phyloP scores from a whole-genome alignment of 1,140 invertebrate species.

The Drosophila grimshawi region DNA sequence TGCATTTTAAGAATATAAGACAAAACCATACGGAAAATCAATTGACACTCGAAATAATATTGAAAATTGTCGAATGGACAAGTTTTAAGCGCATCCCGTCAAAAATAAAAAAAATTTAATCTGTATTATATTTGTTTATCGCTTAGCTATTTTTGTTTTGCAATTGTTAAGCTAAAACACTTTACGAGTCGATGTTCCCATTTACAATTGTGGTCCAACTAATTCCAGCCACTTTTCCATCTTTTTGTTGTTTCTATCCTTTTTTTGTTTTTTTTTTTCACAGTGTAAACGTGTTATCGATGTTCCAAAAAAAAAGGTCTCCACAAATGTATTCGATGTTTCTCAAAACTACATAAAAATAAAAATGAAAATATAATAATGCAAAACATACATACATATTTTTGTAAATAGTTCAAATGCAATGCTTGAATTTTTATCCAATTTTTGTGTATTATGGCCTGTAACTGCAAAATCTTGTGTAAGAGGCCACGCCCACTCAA shows the following conservation, averaged over 20 bases:
- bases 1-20: slow-evolving; percentile 61
- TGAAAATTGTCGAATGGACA: slow-evolving; percentile 25
- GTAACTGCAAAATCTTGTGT: slow-evolving; percentile 51
- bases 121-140: slow-evolving; percentile 13
- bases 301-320: slow-evolving; percentile 59
- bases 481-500: slow-evolving; percentile 35
- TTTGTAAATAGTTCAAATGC: slow-evolving; percentile 74
- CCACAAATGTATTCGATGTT: slow-evolving; percentile 68
- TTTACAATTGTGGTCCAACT: slow-evolving; percentile 27
- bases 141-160: slow-evolving; percentile 74
- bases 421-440: slow-evolving; percentile 74
- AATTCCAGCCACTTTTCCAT: slow-evolving; percentile 30
- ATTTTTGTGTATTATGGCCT: slow-evolving; percentile 59
- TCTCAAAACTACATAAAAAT: slow-evolving; percentile 46
- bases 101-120: not conserved
- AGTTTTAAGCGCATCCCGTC: slow-evolving; percentile 33
- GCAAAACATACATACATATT: slow-evolving; percentile 57
- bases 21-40: slow-evolving; percentile 20
- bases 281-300: slow-evolving; percentile 50
- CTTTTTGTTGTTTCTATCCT: slow-evolving; percentile 27
- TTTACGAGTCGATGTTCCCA: slow-evolving; percentile 17
- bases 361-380: slow-evolving; percentile 39
- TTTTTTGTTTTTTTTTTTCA: slow-evolving; percentile 29
- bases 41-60: slow-evolving; percentile 29
- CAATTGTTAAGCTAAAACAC: slow-evolving; percentile 77